A percentile compares a stretch with the other conserved stretches of the same genome.
Evolutionary conservation across 2,797 vertebrate species (phyloP).

Genomic region (Chromis chromis): DNA sequence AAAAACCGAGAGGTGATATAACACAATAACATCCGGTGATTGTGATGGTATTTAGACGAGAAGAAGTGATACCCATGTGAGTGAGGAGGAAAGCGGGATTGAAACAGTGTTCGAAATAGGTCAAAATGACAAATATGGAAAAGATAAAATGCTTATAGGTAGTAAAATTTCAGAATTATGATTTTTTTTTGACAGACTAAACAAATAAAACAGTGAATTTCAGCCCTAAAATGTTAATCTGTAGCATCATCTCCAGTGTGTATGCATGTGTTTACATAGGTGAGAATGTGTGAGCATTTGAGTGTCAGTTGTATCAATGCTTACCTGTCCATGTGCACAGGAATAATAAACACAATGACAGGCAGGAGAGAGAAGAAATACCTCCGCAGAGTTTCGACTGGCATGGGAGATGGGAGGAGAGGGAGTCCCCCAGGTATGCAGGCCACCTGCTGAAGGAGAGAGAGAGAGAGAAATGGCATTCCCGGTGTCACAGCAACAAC

Average conservation of each 20-base stretch:
- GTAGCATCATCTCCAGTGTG: not conserved
- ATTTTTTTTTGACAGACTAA: not conserved
- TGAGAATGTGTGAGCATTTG: not conserved
- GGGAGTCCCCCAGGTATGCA: conserved; percentile 64
- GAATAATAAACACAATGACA: not conserved
- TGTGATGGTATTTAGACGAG: not conserved
- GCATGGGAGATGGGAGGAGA: conserved; percentile 31
- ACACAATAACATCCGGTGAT: conserved; percentile 1
- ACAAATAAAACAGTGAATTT: not conserved
- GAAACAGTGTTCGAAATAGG: not conserved
- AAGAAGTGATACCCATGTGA: not conserved
- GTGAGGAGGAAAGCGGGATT: not conserved
- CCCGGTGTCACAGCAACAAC: conserved; percentile 35
- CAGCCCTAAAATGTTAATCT: not conserved
- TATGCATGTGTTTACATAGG: not conserved
- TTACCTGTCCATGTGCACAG: conserved; percentile 9
- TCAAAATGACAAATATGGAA: not conserved
- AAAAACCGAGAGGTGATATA: conserved; percentile 17
- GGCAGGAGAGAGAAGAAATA: conserved; percentile 15
- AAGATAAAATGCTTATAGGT: no score
- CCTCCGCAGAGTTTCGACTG: conserved; percentile 40
- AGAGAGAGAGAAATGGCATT: conserved; percentile 28
- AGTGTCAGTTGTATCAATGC: not conserved
- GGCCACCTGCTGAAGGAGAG: conserved; percentile 11
- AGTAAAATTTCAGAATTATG: not conserved